Evolutionary conservation across 2,888 invertebrate species (phyloP).

Genomic region (Himalopsyche tibetana): DNA sequence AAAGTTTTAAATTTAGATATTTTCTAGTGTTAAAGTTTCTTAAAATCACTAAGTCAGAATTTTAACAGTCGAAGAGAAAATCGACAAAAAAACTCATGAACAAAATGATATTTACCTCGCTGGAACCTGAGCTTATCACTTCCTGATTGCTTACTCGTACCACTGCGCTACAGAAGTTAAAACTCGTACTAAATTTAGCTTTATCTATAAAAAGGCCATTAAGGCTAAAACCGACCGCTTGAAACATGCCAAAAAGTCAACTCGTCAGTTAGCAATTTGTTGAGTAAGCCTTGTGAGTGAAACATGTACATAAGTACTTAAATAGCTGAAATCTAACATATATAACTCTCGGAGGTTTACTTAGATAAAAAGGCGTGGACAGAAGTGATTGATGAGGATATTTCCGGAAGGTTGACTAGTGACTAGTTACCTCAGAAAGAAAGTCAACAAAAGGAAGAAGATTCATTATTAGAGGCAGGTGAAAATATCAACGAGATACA

Average conservation of each 20-base stretch:
- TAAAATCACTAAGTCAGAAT: no score
- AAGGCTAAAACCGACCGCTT: neutral
- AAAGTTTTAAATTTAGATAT: no score
- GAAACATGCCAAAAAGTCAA: neutral
- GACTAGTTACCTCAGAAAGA: neutral
- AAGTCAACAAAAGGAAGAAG: slow-evolving; percentile 13
- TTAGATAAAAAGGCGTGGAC: slow-evolving; percentile 35
- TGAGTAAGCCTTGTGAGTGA: slow-evolving; percentile 7
- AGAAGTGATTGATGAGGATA: slow-evolving; percentile 31
- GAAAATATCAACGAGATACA: slow-evolving; percentile 37
- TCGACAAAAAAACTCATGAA: no score
- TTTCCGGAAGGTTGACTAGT: slow-evolving; percentile 37
- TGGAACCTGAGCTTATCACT: no score
- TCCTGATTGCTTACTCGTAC: no score
- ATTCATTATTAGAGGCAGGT: slow-evolving; percentile 43
- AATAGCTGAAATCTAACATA: neutral
- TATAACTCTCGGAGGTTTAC: neutral
- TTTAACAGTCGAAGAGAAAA: no score
- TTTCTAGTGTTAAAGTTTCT: no score
- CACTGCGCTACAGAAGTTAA: no score
- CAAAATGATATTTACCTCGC: no score
- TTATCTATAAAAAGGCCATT: no score
- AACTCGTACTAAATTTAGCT: no score
- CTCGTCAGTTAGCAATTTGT: slow-evolving; percentile 13
- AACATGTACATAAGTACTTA: neutral